Conservation (phyloP, 1,140 invertebrate genomes). For the Proales similis region DNA sequence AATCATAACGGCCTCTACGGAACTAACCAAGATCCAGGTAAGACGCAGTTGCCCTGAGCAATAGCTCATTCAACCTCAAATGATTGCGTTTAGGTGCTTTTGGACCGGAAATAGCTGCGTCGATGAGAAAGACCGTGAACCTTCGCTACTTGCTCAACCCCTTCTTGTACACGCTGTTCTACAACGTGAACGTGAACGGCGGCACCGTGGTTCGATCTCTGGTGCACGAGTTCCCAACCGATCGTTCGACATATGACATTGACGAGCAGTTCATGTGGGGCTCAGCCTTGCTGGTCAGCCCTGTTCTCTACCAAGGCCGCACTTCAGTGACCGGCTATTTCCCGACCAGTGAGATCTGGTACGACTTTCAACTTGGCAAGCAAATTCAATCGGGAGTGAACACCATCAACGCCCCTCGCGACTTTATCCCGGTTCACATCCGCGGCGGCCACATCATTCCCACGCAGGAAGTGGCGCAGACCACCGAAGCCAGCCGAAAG, state of each 20-base stretch:
- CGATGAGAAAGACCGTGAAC: slow-evolving; percentile 57
- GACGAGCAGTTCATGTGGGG: slow-evolving; percentile 73
- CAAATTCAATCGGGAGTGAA: background rate
- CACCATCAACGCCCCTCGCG: slow-evolving; percentile 39
- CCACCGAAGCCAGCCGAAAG: slow-evolving; percentile 40
- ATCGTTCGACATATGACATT: slow-evolving; percentile 61
- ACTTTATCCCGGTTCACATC: slow-evolving; percentile 49
- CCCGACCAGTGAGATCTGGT: slow-evolving; percentile 23
- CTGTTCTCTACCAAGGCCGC: slow-evolving; percentile 64
- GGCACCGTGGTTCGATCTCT: slow-evolving; percentile 68
- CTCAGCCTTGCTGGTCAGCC: slow-evolving; percentile 63
- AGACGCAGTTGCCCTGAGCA: slow-evolving; percentile 38
- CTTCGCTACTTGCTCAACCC: slow-evolving; percentile 69
- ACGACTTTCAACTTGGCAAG: slow-evolving; percentile 36
- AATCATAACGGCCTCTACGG: slow-evolving; percentile 45
- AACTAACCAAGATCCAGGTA: slow-evolving; percentile 46
- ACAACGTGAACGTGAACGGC: slow-evolving; percentile 62
- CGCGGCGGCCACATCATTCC: slow-evolving; percentile 51
- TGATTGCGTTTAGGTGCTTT: no score
- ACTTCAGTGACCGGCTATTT: slow-evolving; percentile 13
- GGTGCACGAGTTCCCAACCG: slow-evolving; percentile 57
- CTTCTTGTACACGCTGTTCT: slow-evolving; percentile 73
- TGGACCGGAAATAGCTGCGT: slow-evolving; percentile 14
- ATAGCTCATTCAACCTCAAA: no score
- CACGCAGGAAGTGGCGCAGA: slow-evolving; percentile 42